Base-by-base conservation (phyloP, 2,113 vertebrate genomes). In the Odocoileus hemionus region DNA sequence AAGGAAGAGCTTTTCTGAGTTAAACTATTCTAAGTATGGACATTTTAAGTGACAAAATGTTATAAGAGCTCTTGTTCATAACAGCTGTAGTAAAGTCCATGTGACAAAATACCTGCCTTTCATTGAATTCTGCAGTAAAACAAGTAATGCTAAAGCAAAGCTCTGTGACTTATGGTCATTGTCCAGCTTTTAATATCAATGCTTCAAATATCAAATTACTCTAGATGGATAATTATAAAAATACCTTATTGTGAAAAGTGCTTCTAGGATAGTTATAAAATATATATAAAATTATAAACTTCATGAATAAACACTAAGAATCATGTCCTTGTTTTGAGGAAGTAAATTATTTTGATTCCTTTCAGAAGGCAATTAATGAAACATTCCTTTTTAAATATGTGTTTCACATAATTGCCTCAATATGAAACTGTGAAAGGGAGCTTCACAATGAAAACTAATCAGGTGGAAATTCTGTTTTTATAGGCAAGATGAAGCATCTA, bases 401-500 rank as follows among this genome's bases (percentile, higher is more conserved):
- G 30, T 43, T 39, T 57, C 25, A 52, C 58, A 57, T 64, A 91
- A 93, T 50, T 89, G 10, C 45, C 23, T 91, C 70, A 82, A 58
- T 43, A 95, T 50, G 25, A 95, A 98, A 91, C 36, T 64, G 33
- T 50, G 47, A 60, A 95, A 96, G 36, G 23, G 3, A 93, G 67
- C 7, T 80, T 90, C 90, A 79, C 45, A 93, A 93, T 78, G 70
- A 84, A 97, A 97, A 91, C 14, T 47, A 94, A 95, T 61, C 64
- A 85, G 79, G 57, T 55, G 4, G 43, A 95, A 96, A 89, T 93
- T 96, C 36, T 79, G 43, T 83, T 86, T 88, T 92, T 92, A 30
- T 61, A 89, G 10, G 15, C 43, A 93, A 93, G 60, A 88, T 70
- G 67, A 91, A 88, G 16, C 47, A 50, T 60, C 39, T 60, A 11